Evolutionary conservation across 2,113 vertebrate species (phyloP).

Genomic region (Trogon melanurus): DNA sequence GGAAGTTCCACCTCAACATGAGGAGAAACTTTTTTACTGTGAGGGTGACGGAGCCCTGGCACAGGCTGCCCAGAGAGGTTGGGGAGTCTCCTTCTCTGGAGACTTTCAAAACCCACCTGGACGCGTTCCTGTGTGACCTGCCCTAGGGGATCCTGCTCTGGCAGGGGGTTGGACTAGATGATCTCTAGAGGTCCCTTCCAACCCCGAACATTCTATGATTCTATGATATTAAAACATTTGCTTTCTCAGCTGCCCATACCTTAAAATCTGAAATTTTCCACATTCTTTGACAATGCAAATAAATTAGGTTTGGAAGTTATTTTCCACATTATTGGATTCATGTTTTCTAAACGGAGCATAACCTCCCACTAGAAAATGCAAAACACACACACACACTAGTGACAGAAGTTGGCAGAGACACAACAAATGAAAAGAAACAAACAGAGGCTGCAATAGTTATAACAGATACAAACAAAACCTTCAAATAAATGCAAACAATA

Average conservation of each 20-base stretch:
- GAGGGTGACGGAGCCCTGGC: no score
- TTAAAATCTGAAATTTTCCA: not conserved
- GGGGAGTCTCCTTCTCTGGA: no score
- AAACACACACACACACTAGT: not conserved
- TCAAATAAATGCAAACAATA: not conserved
- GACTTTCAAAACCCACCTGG: no score
- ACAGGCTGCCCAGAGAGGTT: no score
- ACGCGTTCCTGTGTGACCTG: no score
- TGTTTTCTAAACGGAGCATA: not conserved
- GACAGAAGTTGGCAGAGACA: not conserved
- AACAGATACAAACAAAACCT: not conserved
- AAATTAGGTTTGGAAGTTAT: not conserved
- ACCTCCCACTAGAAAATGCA: not conserved
- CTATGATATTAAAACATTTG: not conserved
- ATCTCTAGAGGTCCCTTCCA: no score
- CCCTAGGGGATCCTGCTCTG: no score
- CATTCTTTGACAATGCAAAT: not conserved
- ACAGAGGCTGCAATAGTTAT: not conserved
- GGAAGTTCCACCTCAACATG: no score
- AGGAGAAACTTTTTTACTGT: no score
- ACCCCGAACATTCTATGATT: no score
- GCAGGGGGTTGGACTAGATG: no score
- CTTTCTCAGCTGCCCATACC: not conserved
- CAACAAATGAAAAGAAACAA: not conserved
- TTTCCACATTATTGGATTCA: not conserved